Evolutionary conservation across 1,140 invertebrate genomes (phyloP), one percentile per base, ranked within the genome.

Genomic region (Saccostrea echinata): DNA sequence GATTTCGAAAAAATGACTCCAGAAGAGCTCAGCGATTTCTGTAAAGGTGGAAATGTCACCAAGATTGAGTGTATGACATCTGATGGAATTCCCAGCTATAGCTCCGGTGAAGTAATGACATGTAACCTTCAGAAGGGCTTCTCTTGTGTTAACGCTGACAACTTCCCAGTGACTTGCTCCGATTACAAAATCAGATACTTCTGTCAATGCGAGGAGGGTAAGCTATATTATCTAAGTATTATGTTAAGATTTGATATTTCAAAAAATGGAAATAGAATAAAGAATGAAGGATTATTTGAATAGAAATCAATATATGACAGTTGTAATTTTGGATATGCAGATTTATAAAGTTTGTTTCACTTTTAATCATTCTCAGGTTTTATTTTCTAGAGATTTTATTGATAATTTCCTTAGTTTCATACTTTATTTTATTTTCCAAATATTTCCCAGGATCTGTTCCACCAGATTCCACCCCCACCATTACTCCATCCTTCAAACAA

Each of bases 181-280:
- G 95, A 95, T 89, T 94, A 94, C 89, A 94, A 95, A 90, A 92
- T 95, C 30, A 91, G 94, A 87, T 94, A 95, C 84, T 91, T 90
- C 83, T 95, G 95, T 88, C 84, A 93, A 24, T 95, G 95, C 86
- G 68, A 88, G 9, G n/a, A 27, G 13, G 30, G 61, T 68, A 80
- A 80, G 61, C 18, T 30, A n/a, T 51, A 16, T 53, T 30, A n/a
- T 82, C 16, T 82, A 18, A 80, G 3, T 80, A 18, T 80, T 80
- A 33, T 30, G 0, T 9, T 43, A 43, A 3, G 43, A 9, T 43
- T 43, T 43, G 6, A 43, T 43, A 43, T 43, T 43, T 43, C 9
- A 43, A 43, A 43, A 43, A 43, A 43, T 6, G 6, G 4, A 43
- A 43, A 43, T 43, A 8, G 6, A 43, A 43, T 4, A 43, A 43